Conservation (phyloP, 2,888 invertebrate species). For the Zhuqinia jingwanae region DNA sequence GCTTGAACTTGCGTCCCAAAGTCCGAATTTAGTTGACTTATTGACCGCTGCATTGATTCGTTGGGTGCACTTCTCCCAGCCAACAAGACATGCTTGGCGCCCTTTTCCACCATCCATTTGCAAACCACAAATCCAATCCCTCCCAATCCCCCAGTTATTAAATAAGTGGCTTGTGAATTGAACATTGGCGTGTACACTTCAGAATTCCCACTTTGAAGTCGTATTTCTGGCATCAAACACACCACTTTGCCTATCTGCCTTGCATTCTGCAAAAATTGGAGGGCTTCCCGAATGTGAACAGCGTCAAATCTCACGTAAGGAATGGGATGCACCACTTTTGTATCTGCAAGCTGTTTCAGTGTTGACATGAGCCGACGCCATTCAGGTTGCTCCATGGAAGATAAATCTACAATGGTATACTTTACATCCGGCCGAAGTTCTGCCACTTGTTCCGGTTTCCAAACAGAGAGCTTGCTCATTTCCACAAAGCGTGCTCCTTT, state of each 20-base stretch:
- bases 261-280: constrained; percentile 38
- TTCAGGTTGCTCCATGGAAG: background rate
- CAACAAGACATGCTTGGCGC: background rate
- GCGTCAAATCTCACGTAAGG: constrained; percentile 30
- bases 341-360: background rate
- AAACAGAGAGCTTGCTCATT: constrained; percentile 39
- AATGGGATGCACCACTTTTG: background rate
- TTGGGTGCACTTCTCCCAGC: background rate
- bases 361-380: background rate
- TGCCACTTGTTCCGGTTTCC: constrained; percentile 24
- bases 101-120: constrained; percentile 5
- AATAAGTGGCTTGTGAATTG: background rate
- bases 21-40: background rate
- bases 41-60: background rate
- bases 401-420: background rate
- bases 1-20: background rate
- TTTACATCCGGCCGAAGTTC: constrained; percentile 16
- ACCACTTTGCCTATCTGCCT: constrained; percentile 51
- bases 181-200: background rate
- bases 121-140: constrained; percentile 21
- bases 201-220: background rate
- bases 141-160: constrained; percentile 1
- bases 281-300: background rate
- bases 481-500: constrained; percentile 42
- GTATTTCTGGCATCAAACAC: constrained; percentile 31